Evolutionary conservation across 2,113 vertebrate species (phyloP), one percentile per base, ranked within the genome.

Genomic region (Cyanoliseus patagonus): DNA sequence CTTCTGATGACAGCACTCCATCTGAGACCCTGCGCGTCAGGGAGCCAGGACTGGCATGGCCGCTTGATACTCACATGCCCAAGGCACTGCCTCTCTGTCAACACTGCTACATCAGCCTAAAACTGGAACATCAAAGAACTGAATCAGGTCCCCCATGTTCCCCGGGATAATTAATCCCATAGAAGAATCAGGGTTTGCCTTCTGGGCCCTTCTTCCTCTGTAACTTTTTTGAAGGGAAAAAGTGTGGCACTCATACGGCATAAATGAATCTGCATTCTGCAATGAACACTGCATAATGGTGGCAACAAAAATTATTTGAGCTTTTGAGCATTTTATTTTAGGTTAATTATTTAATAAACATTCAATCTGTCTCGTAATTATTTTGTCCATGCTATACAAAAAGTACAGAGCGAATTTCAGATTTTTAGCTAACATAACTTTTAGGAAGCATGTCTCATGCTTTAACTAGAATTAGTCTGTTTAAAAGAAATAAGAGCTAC

Each of bases 61-160:
- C 1, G 0, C 72, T 68, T 15, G 7, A 33, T 1, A 4, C 59
- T 57, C 37, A 13, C n/a, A 37, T 1, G 2, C 49, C 44, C 2
- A 1, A 72, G 75, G 81, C 62, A 46, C 39, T 39, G 63, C 46
- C 46, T 35, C 62, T 41, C 31, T 79, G 67, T 67, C 80, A 59
- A 2, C 28, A 33, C 59, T 35, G 63, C 73, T 10, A 64, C 42
- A 28, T 9, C 0, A 0, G 59, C 3, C 2, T 41, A 82, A 82
- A 77, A 88, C 17, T 3, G 0, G 55, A 63, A 46, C 1, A 3
- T 7, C 67, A 33, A 75, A 52, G 81, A 82, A 47, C 62, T 17
- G 63, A 88, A 47, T n/a, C 10, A 2, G 61, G 61, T 47, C 47
- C 37, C 46, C 41, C 1, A 0, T 24, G 77, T 73, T 78, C 80